Conservation (phyloP, 2,113 vertebrate species). For the Jaculus jaculus region DNA sequence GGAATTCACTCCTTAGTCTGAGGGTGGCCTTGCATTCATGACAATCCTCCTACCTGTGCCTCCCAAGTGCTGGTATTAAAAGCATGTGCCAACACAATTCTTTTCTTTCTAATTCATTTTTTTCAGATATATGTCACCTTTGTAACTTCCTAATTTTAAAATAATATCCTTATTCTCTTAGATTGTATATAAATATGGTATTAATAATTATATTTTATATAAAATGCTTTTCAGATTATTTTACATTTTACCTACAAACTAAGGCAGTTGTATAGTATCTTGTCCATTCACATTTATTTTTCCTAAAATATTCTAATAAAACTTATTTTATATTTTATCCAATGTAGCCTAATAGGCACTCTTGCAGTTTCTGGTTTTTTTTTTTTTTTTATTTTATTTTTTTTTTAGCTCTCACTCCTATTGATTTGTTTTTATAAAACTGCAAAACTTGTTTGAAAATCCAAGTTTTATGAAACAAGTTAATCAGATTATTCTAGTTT, state of each 20-base stretch:
- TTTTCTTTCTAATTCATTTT: neutral
- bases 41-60: too few relatives aligned
- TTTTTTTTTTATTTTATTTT: too few relatives aligned
- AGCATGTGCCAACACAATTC: too few relatives aligned
- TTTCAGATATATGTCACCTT: neutral
- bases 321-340: neutral
- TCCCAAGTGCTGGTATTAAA: too few relatives aligned
- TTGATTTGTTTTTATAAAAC: constrained; percentile 8
- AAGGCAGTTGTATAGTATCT: neutral
- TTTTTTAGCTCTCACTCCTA: neutral
- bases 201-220: neutral
- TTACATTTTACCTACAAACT: neutral
- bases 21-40: too few relatives aligned
- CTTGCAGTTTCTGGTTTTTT: neutral
- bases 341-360: neutral
- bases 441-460: neutral
- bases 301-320: constrained; percentile 31
- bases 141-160: too few relatives aligned
- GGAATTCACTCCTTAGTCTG: too few relatives aligned
- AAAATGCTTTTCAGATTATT: neutral
- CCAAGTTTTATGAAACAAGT: constrained; percentile 1
- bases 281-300: neutral
- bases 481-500: neutral
- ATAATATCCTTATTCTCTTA: neutral
- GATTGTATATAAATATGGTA: neutral